Evolutionary conservation across 2,888 invertebrate species (phyloP).

Genomic region (Toxonevra muliebris): DNA sequence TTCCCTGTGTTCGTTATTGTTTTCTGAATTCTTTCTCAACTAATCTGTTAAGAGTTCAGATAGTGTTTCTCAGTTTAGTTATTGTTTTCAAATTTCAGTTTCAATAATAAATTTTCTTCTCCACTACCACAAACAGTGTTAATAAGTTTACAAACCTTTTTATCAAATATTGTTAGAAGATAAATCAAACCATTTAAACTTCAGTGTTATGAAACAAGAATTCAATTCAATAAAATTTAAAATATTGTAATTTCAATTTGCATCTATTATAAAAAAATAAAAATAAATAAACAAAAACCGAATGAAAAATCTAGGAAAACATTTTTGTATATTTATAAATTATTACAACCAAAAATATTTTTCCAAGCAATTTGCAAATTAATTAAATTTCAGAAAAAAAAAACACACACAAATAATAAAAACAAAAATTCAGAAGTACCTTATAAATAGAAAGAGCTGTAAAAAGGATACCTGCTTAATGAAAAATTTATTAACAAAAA

Average conservation of each 20-base stretch:
- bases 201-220: slow-evolving; percentile 4
- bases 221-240: slow-evolving; percentile 12
- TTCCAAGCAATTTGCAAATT: neutral
- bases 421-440: slow-evolving; percentile 54
- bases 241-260: neutral
- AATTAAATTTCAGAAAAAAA: slow-evolving; percentile 6
- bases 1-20: no score
- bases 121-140: no score
- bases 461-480: slow-evolving; percentile 64
- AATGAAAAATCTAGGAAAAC: slow-evolving; percentile 25
- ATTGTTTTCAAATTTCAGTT: no score
- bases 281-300: slow-evolving; percentile 20
- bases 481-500: slow-evolving; percentile 22
- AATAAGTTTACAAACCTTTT: slow-evolving; percentile 17
- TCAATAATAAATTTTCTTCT: no score
- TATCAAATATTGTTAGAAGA: slow-evolving; percentile 16
- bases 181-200: slow-evolving; percentile 5
- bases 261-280: slow-evolving; percentile 34
- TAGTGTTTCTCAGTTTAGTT: no score
- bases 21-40: no score
- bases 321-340: slow-evolving; percentile 19
- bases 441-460: slow-evolving; percentile 64
- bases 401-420: neutral
- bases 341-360: slow-evolving; percentile 9
- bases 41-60: no score